A percentile compares a stretch with the other conserved stretches of the same genome.
Conservation (phyloP, 2,113 vertebrate species). For the Phoxinus phoxinus region DNA sequence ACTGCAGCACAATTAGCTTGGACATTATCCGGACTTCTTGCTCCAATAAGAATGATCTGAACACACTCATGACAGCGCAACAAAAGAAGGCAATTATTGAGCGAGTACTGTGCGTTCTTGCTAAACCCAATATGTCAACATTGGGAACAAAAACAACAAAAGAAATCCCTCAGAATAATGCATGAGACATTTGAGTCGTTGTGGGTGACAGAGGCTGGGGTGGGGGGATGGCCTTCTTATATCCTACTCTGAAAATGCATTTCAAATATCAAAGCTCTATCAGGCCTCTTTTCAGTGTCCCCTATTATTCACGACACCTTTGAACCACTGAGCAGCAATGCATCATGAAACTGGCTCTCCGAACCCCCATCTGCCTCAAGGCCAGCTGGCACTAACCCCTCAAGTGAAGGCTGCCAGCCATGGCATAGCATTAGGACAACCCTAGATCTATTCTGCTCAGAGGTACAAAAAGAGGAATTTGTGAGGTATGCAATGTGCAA, state of each 20-base stretch:
- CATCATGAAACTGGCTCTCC: slow-evolving; percentile 74
- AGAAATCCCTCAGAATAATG: slow-evolving; percentile 75
- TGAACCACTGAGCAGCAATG: slow-evolving; percentile 78
- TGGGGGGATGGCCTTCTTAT: slow-evolving; percentile 63
- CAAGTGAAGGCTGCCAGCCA: slow-evolving; percentile 72
- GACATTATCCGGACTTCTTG: slow-evolving; percentile 62
- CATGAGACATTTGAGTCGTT: slow-evolving; percentile 76
- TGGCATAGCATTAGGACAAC: slow-evolving; percentile 69
- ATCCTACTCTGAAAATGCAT: slow-evolving; percentile 74
- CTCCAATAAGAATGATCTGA: slow-evolving; percentile 69
- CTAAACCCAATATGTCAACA: slow-evolving; percentile 72
- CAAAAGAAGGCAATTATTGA: slow-evolving; percentile 73
- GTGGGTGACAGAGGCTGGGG: slow-evolving; percentile 56
- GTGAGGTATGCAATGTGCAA: slow-evolving; percentile 33
- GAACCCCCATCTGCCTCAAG: slow-evolving; percentile 74
- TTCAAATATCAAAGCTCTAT: slow-evolving; percentile 71
- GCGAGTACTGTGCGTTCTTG: slow-evolving; percentile 69
- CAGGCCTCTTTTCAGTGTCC: slow-evolving; percentile 67
- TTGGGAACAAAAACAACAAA: slow-evolving; percentile 62
- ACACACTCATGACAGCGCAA: slow-evolving; percentile 70
- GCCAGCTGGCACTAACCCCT: slow-evolving; percentile 76
- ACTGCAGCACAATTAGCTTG: slow-evolving; percentile 57
- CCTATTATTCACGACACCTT: slow-evolving; percentile 79
- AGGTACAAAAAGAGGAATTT: slow-evolving; percentile 50
- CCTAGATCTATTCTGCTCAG: slow-evolving; percentile 63